Conservation (phyloP, 2,113 vertebrate genomes). For the Lepisosteus oculatus region DNA sequence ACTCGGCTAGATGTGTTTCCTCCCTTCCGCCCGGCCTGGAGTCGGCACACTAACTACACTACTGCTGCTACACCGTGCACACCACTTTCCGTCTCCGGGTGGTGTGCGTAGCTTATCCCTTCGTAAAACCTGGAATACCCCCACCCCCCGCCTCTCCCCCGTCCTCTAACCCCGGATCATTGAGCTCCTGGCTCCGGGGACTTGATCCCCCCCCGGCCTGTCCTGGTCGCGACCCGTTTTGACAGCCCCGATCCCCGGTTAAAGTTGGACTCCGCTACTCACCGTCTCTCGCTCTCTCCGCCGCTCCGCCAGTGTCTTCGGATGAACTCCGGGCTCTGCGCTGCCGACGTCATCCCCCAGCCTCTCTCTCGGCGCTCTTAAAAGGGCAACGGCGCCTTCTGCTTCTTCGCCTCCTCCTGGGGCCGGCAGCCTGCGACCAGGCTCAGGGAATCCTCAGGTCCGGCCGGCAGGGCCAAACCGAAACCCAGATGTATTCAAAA, state of each 20-base stretch:
- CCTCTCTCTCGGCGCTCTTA: slow-evolving; percentile 53
- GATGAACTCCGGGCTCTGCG: slow-evolving; percentile 47
- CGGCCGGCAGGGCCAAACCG: too few relatives aligned
- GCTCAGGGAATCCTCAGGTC: too few relatives aligned
- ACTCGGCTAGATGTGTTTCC: slow-evolving; percentile 8
- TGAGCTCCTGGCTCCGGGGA: neutral
- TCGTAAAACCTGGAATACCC: neutral
- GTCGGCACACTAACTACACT: slow-evolving; percentile 40
- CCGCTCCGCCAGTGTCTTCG: slow-evolving; percentile 62
- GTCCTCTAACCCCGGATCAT: neutral
- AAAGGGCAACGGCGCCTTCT: slow-evolving; percentile 55
- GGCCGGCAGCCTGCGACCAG: too few relatives aligned
- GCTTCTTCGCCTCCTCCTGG: neutral
- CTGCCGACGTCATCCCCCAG: slow-evolving; percentile 57
- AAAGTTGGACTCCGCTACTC: slow-evolving; percentile 54
- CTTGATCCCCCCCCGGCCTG: neutral
- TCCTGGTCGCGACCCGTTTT: slow-evolving; percentile 12
- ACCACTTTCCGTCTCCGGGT: slow-evolving; percentile 26
- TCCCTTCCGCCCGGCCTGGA: slow-evolving; percentile 63
- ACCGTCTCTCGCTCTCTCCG: slow-evolving; percentile 63
- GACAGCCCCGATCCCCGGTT: slow-evolving; percentile 25
- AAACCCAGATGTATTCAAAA: too few relatives aligned
- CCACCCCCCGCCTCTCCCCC: neutral
- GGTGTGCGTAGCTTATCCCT: neutral
- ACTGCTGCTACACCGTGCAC: slow-evolving; percentile 20